Base-by-base conservation (phyloP, 2,888 invertebrate species). In the Drosophila fungiperda region DNA sequence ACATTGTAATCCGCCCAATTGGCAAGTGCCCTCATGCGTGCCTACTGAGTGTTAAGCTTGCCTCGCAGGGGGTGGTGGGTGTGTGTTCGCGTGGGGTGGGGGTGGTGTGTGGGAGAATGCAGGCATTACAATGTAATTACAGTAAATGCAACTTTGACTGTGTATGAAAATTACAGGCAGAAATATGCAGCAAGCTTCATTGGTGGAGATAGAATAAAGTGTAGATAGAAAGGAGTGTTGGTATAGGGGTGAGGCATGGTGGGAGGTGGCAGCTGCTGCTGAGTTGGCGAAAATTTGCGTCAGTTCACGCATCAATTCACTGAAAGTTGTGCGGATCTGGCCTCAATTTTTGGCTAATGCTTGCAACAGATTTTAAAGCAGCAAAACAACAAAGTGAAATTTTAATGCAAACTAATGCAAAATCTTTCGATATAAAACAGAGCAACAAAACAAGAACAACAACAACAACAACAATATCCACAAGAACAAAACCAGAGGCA, bases 371-470 rank as follows among this genome's bases (percentile, higher is more conserved):
- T 67, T 76, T 63, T 82, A 69, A 82, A 84, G 80, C 73, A 67
- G 67, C 35, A 58, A 79, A 77, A 80, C 83, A 87, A 85, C 89
- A 87, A 87, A 86, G 87, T 81, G 89, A 87, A 86, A 87, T 87
- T 85, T 87, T 87, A 85, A 89, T 83, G 83, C 83, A 83, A 89
- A 86, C 89, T 89, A 85, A 89, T 85, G 80, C 85, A 87, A 84
- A 86, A 87, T 88, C 79, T 84, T 79, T 85, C 85, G 74, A 84
- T 86, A 82, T 68, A 70, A 69, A 68, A 49, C 32, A 59, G 32
- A 63, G 20, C 38, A 50, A 32, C 48, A 40, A 29, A 61, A 32
- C 12, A 59, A 32, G 29, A 52, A 2, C 23, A 57, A 9, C 11
- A 29, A 29, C 42, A 50, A 32, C 48, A 40, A 29, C 29, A 61